Evolutionary conservation across 1,140 invertebrate species (phyloP).

Genomic region (Neotoxoptera formosana): DNA sequence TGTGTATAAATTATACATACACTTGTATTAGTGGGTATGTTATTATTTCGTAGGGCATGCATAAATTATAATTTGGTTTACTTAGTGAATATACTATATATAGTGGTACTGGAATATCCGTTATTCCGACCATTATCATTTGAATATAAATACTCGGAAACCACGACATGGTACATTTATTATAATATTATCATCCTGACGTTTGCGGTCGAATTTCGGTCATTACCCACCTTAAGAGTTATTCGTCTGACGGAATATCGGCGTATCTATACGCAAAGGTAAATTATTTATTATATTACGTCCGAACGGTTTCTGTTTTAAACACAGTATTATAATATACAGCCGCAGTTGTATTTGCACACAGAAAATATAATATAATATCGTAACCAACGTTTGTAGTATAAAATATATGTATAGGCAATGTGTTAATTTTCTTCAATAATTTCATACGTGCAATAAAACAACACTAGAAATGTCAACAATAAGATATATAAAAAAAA

Average conservation of each 20-base stretch:
- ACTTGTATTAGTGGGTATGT: background rate
- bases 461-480: background rate
- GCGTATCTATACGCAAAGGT: background rate
- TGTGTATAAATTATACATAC: background rate
- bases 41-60: background rate
- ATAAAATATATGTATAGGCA: background rate
- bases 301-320: background rate
- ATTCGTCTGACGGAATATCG: background rate
- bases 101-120: background rate
- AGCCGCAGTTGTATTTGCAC: background rate
- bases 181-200: background rate
- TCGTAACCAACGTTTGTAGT: background rate
- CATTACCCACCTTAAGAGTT: background rate
- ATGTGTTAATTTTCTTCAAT: background rate
- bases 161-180: background rate
- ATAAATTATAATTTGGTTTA: background rate
- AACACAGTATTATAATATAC: background rate
- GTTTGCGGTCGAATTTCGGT: background rate
- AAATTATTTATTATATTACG: background rate
- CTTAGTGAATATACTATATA: background rate
- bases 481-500: background rate
- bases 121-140: constrained; percentile 3
- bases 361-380: background rate
- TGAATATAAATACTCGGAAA: background rate
- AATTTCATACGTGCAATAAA: background rate